Evolutionary conservation across 2,888 invertebrate genomes (phyloP).

Genomic region (Apoda limacodes): DNA sequence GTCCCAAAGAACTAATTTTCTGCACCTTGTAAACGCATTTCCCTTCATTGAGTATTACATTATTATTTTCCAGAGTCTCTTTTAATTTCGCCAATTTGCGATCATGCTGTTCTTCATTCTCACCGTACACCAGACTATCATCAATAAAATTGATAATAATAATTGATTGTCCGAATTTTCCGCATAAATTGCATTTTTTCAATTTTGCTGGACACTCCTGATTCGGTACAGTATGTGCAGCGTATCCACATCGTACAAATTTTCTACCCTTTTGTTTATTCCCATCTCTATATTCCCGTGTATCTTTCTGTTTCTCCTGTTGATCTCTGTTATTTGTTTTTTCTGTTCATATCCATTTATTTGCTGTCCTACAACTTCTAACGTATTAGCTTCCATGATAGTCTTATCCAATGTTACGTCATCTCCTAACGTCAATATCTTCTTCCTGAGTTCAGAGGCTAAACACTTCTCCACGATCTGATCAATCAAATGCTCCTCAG

Average conservation of each 20-base stretch:
- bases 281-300: conserved; percentile 15
- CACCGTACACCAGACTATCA: conserved; percentile 13
- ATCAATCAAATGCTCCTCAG: conserved; percentile 23
- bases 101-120: conserved; percentile 5
- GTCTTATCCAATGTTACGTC: conserved; percentile 5
- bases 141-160: too few relatives aligned
- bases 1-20: conserved; percentile 4
- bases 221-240: conserved; percentile 3
- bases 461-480: conserved; percentile 23
- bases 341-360: conserved; percentile 3
- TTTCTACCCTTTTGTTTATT: not conserved
- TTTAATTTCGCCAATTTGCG: too few relatives aligned
- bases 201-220: conserved; percentile 14
- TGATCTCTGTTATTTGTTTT: not conserved
- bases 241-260: conserved; percentile 9
- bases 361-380: conserved; percentile 10
- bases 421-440: conserved; percentile 10
- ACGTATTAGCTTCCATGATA: conserved; percentile 6
- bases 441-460: conserved; percentile 11
- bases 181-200: conserved; percentile 15
- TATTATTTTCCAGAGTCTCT: conserved; percentile 1
- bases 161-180: conserved; percentile 12
- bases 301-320: not conserved
- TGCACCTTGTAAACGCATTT: conserved; percentile 2
- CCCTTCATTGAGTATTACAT: conserved; percentile 1